These are phyloP conservation scores for Neodiprion lecontei DNA, from an alignment of 1,140 invertebrate species.

Conservation along the genomic window DNA sequence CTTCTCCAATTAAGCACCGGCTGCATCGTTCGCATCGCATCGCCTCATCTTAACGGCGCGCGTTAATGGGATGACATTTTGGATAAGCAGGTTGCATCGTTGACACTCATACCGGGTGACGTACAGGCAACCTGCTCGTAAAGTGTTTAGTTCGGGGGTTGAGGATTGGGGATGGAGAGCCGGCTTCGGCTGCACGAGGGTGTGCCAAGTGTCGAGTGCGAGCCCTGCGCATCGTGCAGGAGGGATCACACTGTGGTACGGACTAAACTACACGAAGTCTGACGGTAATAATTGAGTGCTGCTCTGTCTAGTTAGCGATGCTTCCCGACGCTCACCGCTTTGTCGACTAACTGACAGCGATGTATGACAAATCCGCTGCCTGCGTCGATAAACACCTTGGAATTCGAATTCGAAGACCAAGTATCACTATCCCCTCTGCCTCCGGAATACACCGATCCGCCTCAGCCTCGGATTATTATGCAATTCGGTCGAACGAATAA, in stretches of 20 bases:
- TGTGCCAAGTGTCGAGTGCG: slow-evolving; percentile 33
- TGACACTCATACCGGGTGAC: slow-evolving; percentile 59
- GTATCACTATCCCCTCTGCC: too few relatives aligned
- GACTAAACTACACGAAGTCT: slow-evolving; percentile 60
- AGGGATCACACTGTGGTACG: slow-evolving; percentile 33
- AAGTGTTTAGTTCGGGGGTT: slow-evolving; percentile 60
- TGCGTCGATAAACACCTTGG: slow-evolving; percentile 4
- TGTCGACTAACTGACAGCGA: slow-evolving; percentile 56
- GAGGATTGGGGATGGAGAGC: slow-evolving; percentile 29
- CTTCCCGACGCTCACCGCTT: slow-evolving; percentile 52
- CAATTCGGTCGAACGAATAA: too few relatives aligned
- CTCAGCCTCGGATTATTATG: too few relatives aligned
- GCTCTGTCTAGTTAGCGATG: slow-evolving; percentile 59
- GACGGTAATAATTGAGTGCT: slow-evolving; percentile 64
- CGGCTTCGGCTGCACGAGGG: slow-evolving; percentile 31
- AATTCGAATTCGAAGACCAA: too few relatives aligned
- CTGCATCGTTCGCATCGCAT: slow-evolving; percentile 3
- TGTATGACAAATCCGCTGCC: slow-evolving; percentile 60
- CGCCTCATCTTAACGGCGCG: slow-evolving; percentile 26
- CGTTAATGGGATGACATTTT: slow-evolving; percentile 59
- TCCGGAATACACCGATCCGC: too few relatives aligned
- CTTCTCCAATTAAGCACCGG: slow-evolving; percentile 14
- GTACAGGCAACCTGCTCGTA: slow-evolving; percentile 60
- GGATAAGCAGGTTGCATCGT: slow-evolving; percentile 54
- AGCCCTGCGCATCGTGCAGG: slow-evolving; percentile 30